Percentiles rank a stretch among this genome's conserved stretches.
Conservation (phyloP, 2,888 invertebrate species). For the Hirtodrosophila duncani region DNA sequence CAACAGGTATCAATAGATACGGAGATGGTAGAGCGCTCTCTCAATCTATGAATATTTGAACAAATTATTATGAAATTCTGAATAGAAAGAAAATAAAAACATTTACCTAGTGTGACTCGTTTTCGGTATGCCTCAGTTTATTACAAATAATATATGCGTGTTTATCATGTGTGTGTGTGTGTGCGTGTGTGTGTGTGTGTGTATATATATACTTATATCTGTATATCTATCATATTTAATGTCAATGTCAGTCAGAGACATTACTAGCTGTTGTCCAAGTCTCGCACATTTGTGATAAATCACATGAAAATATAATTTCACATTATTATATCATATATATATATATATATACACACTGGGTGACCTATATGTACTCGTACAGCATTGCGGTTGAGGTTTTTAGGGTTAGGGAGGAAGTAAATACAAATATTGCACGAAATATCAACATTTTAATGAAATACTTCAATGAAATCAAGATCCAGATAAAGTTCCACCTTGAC, state of each 20-base stretch:
- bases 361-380: no score
- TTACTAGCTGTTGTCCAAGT: constrained; percentile 2
- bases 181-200: not conserved
- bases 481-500: no score
- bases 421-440: no score
- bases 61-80: constrained; percentile 18
- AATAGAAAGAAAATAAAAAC: constrained; percentile 27
- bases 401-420: no score
- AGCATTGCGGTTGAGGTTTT: no score
- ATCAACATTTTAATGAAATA: no score
- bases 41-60: constrained; percentile 25
- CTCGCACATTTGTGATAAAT: not conserved
- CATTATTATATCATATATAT: no score
- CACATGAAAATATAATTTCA: no score
- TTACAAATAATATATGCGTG: not conserved
- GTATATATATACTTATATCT: not conserved
- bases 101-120: constrained; percentile 19
- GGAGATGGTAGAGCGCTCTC: constrained; percentile 1
- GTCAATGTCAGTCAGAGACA: constrained; percentile 38
- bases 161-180: not conserved
- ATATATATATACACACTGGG: no score
- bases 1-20: not conserved
- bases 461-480: no score
- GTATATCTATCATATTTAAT: not conserved
- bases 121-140: not conserved